phyloP scores from a whole-genome alignment of 2,888 invertebrate genomes.

The Tuta absoluta region DNA sequence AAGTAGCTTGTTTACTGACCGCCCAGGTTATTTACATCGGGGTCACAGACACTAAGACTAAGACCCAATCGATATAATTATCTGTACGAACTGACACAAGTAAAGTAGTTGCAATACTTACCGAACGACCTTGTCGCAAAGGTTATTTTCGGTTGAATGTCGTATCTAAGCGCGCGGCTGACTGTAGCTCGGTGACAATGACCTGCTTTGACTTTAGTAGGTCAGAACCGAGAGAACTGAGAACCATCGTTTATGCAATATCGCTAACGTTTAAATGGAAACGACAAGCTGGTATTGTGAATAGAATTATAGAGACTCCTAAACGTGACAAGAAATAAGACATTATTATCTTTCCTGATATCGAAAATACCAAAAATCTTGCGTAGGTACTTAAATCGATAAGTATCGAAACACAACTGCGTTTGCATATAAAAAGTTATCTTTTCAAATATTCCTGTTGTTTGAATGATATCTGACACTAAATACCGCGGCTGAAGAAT shows the following conservation, averaged over 20 bases:
- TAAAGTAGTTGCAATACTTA: not conserved
- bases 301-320: not conserved
- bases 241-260: slow-evolving; percentile 68
- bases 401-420: no score
- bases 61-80: slow-evolving; percentile 73
- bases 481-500: no score
- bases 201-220: slow-evolving; percentile 74
- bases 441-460: no score
- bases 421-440: no score
- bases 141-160: not conserved
- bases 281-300: slow-evolving; percentile 10
- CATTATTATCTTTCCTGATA: not conserved
- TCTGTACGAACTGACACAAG: slow-evolving; percentile 49
- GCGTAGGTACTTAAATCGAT: no score
- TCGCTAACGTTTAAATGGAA: slow-evolving; percentile 58
- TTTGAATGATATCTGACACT: no score
- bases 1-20: slow-evolving; percentile 74
- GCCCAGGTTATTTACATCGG: slow-evolving; percentile 80
- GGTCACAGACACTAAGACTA: slow-evolving; percentile 79
- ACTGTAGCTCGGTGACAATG: slow-evolving; percentile 65
- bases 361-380: no score
- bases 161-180: not conserved
- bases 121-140: not conserved
- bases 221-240: slow-evolving; percentile 40
- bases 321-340: not conserved